Base-by-base conservation (phyloP, 2,888 invertebrate species). In the Glaucopsyche alexis region DNA sequence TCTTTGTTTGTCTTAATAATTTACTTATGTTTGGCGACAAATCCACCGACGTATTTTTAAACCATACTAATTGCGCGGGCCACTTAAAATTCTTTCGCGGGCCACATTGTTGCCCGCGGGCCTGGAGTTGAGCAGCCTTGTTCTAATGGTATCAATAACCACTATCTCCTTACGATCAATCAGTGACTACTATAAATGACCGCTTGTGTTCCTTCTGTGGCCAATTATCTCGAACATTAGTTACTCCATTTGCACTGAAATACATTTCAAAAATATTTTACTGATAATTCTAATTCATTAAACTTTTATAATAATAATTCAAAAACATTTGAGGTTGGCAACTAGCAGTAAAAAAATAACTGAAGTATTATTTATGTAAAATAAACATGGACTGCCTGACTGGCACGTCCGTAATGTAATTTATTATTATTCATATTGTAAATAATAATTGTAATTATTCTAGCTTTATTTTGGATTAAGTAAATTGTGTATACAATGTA, bases 401-500 rank as follows among this genome's bases (percentile, higher is more conserved):
- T 71, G 74, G 42, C 65, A 49, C 71, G 71, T 42, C 65, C 71
- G 60, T 76, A 72, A 72, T 75, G 76, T 80, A 75, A 78, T 78
- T 78, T 78, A 80, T 80, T 78, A 52, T n/a, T 76, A 69, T 71
- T 73, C 38, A 72, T 77, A 74, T 82, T 91, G 90, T 91, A 90
- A 87, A 91, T 91, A 91, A 81, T 84, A 81, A 81, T 80, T 85
- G 83, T 88, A 86, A 86, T 84, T 84, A 85, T 76, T 80, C 75
- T 86, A 85, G 83, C 79, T 82, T 85, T 80, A 81, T 79, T 76
- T 80, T 78, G 77, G 78, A 79, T 67, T 85, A 84, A 85, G 84
- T 81, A 86, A 82, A 83, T 85, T 89, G 89, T 89, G 88, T 88
- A 89, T 88, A 90, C 87, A 87, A 84, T 87, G 84, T 87, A 80